Evolutionary conservation across 2,888 invertebrate species (phyloP).

Genomic region (Ormyrus thymus): DNA sequence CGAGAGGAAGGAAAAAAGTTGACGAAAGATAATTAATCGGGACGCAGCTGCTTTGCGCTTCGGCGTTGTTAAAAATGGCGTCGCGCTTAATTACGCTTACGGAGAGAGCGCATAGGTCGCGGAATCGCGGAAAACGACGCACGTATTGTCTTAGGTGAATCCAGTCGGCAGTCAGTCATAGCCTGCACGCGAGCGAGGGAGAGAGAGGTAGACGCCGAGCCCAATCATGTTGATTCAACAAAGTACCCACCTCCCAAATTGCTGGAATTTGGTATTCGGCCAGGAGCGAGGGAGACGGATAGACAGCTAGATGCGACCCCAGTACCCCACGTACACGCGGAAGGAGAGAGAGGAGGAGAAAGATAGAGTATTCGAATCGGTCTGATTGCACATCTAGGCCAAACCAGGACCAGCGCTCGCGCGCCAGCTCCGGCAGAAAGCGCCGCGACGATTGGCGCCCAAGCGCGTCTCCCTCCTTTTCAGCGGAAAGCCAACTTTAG

Average conservation of each 20-base stretch:
- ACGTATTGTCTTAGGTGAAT: conserved; percentile 44
- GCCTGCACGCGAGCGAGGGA: background rate
- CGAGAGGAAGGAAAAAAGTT: conserved; percentile 32
- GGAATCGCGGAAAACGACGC: conserved; percentile 27
- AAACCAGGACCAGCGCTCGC: conserved; percentile 69
- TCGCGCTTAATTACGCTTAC: conserved; percentile 4
- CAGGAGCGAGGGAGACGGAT: conserved; percentile 64
- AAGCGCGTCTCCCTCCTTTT: conserved; percentile 48
- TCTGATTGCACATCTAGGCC: conserved; percentile 76
- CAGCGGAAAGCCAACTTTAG: conserved; percentile 56
- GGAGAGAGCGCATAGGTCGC: background rate
- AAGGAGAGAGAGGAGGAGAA: conserved; percentile 1
- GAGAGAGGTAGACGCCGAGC: conserved; percentile 64
- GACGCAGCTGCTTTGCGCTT: conserved; percentile 3
- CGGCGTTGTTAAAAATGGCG: conserved; percentile 26
- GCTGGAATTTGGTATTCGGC: conserved; percentile 75
- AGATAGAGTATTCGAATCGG: conserved; percentile 62
- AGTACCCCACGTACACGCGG: conserved; percentile 41
- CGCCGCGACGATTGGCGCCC: conserved; percentile 71
- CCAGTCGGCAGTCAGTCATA: background rate
- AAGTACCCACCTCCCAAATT: conserved; percentile 74
- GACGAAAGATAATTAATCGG: conserved; percentile 44
- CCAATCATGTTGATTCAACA: conserved; percentile 76
- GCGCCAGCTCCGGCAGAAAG: conserved; percentile 70
- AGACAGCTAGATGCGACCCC: conserved; percentile 59